These are phyloP conservation scores for Drosophila tropicalis DNA, from an alignment of 1,140 invertebrate genomes.

Conservation along the genomic window DNA sequence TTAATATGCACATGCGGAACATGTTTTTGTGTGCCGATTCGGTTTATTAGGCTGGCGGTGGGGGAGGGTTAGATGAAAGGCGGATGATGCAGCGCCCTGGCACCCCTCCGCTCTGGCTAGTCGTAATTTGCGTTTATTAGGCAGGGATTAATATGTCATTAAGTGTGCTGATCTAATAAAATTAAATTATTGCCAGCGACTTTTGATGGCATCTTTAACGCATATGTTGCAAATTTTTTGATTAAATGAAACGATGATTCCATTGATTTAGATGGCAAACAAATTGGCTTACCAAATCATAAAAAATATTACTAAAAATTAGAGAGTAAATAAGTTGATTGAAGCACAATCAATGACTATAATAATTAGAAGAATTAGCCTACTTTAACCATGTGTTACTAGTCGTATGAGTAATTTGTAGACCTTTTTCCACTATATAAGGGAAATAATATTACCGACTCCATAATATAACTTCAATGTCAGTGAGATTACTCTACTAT, in stretches of 20 bases:
- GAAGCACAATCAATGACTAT: no score
- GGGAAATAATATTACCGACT: no score
- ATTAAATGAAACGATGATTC: slow-evolving; percentile 17
- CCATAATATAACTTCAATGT: no score
- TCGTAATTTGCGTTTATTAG: slow-evolving; percentile 65
- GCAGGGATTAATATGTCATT: slow-evolving; percentile 68
- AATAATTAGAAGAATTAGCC: no score
- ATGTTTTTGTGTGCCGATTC: slow-evolving; percentile 2
- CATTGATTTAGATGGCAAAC: background rate
- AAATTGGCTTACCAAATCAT: background rate
- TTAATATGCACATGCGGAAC: slow-evolving; percentile 55
- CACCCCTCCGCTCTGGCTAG: slow-evolving; percentile 37
- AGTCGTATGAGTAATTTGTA: no score
- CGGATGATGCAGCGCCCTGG: background rate
- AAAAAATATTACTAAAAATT: background rate
- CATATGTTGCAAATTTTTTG: slow-evolving; percentile 68
- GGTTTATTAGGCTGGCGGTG: background rate
- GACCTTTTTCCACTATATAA: no score
- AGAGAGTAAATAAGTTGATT: background rate
- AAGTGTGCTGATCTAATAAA: slow-evolving; percentile 53
- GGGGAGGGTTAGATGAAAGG: slow-evolving; percentile 9
- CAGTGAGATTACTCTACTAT: no score
- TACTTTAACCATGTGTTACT: no score
- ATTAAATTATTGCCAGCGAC: slow-evolving; percentile 31
- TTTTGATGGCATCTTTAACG: slow-evolving; percentile 36